These are phyloP conservation scores for Odobenus rosmarus DNA, from an alignment of 2,113 vertebrate genomes.

Conservation along the genomic window DNA sequence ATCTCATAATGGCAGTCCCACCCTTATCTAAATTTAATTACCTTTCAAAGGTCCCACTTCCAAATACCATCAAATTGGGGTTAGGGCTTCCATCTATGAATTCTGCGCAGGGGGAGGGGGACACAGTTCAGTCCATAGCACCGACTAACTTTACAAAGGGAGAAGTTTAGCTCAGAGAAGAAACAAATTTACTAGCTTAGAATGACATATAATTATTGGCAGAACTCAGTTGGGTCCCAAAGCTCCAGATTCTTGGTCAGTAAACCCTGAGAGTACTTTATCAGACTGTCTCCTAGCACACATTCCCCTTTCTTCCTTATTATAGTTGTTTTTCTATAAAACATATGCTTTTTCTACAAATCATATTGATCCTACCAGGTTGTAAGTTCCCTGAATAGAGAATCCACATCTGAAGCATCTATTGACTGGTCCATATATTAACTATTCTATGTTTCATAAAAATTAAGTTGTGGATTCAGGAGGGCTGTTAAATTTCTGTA, in stretches of 20 bases:
- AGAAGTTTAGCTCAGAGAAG: background rate
- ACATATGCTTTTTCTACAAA: background rate
- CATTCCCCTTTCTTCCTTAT: background rate
- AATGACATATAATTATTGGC: background rate
- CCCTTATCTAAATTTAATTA: background rate
- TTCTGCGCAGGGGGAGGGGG: background rate
- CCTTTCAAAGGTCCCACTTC: background rate
- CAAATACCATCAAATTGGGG: too few relatives aligned
- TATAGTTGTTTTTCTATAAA: background rate
- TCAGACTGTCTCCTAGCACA: background rate
- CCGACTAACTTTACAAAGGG: background rate
- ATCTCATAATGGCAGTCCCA: fast-evolving
- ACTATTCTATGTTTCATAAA: background rate
- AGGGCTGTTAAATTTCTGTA: background rate
- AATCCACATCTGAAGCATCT: background rate
- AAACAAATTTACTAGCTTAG: background rate
- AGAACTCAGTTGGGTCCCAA: too few relatives aligned
- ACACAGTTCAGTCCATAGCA: background rate
- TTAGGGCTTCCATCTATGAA: background rate
- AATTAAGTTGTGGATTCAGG: background rate
- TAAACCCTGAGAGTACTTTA: background rate
- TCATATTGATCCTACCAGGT: too few relatives aligned
- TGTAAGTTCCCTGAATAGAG: background rate
- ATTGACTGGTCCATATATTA: background rate
- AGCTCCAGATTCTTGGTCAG: background rate